Evolutionary conservation across 2,797 vertebrate genomes (phyloP).

Genomic region (Hydrolagus colliei): DNA sequence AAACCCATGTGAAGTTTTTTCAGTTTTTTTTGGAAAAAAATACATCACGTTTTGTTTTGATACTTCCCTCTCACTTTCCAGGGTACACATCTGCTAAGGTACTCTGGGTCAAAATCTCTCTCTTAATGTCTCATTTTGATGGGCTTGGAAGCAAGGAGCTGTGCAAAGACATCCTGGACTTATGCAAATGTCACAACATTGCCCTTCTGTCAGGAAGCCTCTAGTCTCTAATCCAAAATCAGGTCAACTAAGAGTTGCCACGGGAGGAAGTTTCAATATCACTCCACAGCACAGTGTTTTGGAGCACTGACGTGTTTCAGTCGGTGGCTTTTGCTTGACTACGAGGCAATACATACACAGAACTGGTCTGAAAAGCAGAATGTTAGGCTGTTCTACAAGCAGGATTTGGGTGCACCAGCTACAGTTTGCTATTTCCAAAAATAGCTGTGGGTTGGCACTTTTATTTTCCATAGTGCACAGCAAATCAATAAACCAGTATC

Average conservation of each 20-base stretch:
- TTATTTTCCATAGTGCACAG: conserved; percentile 17
- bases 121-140: not conserved
- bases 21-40: not conserved
- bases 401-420: not conserved
- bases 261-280: not conserved
- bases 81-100: not conserved
- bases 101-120: conserved; percentile 12
- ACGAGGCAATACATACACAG: not conserved
- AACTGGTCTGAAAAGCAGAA: not conserved
- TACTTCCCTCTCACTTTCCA: not conserved
- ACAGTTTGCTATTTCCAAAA: not conserved
- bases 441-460: not conserved
- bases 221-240: conserved; percentile 17
- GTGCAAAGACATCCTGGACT: not conserved
- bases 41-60: not conserved
- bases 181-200: conserved; percentile 10
- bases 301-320: not conserved
- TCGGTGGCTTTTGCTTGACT: not conserved
- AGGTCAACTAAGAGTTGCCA: conserved; percentile 18
- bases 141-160: not conserved
- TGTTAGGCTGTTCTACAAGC: not conserved
- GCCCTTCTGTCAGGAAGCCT: conserved; percentile 2
- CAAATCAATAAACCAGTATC: not conserved
- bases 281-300: conserved; percentile 13
- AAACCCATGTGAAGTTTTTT: not conserved